Base-by-base conservation (phyloP, 1,140 invertebrate genomes). In the Phenacoccus solenopsis region DNA sequence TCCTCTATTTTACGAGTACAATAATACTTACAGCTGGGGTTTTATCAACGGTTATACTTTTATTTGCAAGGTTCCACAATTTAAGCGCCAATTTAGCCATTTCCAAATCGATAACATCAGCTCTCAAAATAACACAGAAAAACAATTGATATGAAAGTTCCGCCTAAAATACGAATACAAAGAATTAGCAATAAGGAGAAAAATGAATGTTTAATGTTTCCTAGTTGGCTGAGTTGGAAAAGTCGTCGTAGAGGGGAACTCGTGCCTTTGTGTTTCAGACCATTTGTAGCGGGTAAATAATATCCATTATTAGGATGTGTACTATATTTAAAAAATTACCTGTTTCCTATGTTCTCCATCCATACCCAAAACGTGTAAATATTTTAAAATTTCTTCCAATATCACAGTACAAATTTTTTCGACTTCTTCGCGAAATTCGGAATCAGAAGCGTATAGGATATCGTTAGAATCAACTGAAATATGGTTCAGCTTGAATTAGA, bases 391-490 rank as follows among this genome's bases (percentile, higher is more conserved):
- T 78, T 93, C 87, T 73, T 90, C 87, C 10, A 95, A 78, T 61
- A 96, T 79, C 70, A 88, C 86, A 0, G 85, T 83, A 69, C 87
- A 88, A 73, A 95, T 86, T 75, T 85, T 86, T 74, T 93, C 88
- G 0, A 95, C 82, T 81, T 93, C 90, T 2, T 78, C 78, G 12
- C 95, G 80, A 79, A 93, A 97, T 79, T 94, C 90, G 27, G 86
- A 83, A 81, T 96, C 93, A 49, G 86, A 86, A 1, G 93, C 94
- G 78, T 97, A 97, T n/a, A 98, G 79, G 67, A 86, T 84, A 78
- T 98, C 94, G 79, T 98, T 98, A 1, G 94, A 94, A 77, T 96
- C 88, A 68, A 97, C 91, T 93, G 64, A 72, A 35, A 70, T 67
- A 49, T n/a, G n/a, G n/a, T n/a, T n/a, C n/a, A n/a, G n/a, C n/a